Evolutionary conservation across 2,888 invertebrate genomes (phyloP).

Genomic region (Laspeyria flexula): DNA sequence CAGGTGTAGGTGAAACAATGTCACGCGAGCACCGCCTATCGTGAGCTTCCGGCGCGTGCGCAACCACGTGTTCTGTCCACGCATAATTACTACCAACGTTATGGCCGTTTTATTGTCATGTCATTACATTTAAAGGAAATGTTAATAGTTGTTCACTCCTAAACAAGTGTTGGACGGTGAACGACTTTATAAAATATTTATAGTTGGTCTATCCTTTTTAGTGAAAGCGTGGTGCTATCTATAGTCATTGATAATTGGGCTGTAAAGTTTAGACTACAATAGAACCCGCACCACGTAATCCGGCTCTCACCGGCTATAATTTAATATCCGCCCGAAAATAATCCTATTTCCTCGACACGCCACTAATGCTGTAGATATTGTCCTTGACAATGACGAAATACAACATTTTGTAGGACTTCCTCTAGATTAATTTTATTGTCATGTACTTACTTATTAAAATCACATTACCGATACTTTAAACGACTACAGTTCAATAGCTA

Average conservation of each 20-base stretch:
- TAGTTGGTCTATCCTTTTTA: conserved; percentile 27
- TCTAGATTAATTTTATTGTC: conserved; percentile 6
- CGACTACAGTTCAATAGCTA: neutral
- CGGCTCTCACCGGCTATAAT: conserved; percentile 76
- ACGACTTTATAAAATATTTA: conserved; percentile 28
- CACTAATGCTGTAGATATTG: conserved; percentile 46
- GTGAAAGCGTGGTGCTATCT: conserved; percentile 27
- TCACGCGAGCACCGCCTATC: conserved; percentile 56
- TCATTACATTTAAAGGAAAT: conserved; percentile 55
- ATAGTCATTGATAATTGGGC: conserved; percentile 49
- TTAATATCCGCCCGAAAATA: conserved; percentile 83
- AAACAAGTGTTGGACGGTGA: conserved; percentile 27
- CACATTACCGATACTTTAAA: neutral
- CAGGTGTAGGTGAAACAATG: conserved; percentile 66
- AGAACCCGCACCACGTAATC: conserved; percentile 72
- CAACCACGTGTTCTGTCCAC: conserved; percentile 66
- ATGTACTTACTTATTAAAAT: neutral
- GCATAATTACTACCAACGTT: conserved; percentile 54
- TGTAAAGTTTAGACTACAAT: conserved; percentile 64
- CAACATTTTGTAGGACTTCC: conserved; percentile 39
- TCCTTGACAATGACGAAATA: conserved; percentile 54
- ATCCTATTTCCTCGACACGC: conserved; percentile 74
- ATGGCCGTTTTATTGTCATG: conserved; percentile 57
- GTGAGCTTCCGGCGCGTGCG: conserved; percentile 71
- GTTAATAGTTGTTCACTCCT: conserved; percentile 47